Evolutionary conservation across 2,888 invertebrate species (phyloP), one percentile per base, ranked within the genome.

Genomic region (Hymenopus coronatus): DNA sequence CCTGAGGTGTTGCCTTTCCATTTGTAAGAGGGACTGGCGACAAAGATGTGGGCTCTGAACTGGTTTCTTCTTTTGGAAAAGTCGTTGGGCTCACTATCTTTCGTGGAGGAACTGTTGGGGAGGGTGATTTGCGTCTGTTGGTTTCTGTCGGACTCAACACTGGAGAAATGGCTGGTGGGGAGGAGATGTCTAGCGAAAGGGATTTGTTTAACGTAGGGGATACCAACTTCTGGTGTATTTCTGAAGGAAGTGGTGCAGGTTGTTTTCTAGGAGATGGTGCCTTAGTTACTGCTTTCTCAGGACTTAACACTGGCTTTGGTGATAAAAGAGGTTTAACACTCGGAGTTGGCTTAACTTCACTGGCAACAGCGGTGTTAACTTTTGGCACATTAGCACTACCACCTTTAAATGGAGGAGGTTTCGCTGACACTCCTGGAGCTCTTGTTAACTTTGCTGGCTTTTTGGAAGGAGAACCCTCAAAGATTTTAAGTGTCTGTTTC

Each of bases 401-500:
- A 88, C 82, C 20, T 84, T 85, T 85, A 40, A 83, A 87, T n/a
- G 82, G 27, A 7, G 87, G 15, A 7, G 93, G 92, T 27, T 88
- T 88, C 8, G 84, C 40, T 91, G 92, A 93, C 28, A 93, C 91
- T 15, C 93, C 92, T 90, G 94, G 94, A 93, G 90, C 93, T 93
- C 91, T 91, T 91, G 14, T 91, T 90, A 92, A 95, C 95, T 40
- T 28, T 15, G 87, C 28, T 27, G 82, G 2, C 82, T 87, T 87
- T 27, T 33, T 87, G n/a, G 87, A 30, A 40, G 87, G 84, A 7
- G 89, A 46, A n/a, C 87, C 94, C 93, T 98, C 98, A 93, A 98
- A 98, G 92, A 98, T 96, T 92, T 96, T 95, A 90, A 98, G 95
- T 25, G 97, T 96, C 90, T 97, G 96, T 91, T 97, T 97, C 90